Evolutionary conservation across 2,113 vertebrate species (phyloP), one percentile per base, ranked within the genome.

Genomic region (Platycercus adscitus): DNA sequence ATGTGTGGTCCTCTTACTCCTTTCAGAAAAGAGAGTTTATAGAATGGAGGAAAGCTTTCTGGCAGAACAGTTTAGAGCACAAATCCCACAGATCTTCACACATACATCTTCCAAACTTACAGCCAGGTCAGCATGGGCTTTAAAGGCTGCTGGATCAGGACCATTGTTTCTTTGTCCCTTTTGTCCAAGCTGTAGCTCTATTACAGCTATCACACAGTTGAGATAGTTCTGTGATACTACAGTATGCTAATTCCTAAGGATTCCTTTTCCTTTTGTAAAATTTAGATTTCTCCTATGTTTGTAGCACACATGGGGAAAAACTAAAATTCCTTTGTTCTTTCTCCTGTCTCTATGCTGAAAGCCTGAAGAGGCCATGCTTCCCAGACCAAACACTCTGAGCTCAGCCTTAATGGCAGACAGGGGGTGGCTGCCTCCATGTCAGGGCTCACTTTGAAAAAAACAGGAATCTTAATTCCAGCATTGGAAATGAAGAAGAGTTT

Each of bases 391-490:
- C 1, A 14, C 41, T 58, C 81, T 17, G 71, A 55, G n/a, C 37
- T 94, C 79, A 86, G 47, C 82, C 41, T 61, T 63, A 90, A 10
- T 44, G 39, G 41, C 79, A 96, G 58, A 76, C 65, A 91, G 64
- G 93, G 86, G 79, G 41, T 88, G 44, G 43, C 76, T 5, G 5
- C 66, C 93, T 95, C 86, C 24, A 26, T 81, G 61, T 77, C 89
- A 89, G 86, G 82, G 78, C 55, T 97, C 95, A 89, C 80, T 77
- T 91, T 79, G 77, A 79, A 80, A 82, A 81, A 79, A 95, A 96
- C 96, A 43, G 44, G 11, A 58, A 94, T 95, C 72, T 96, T 97
- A 96, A 97, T 97, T 97, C 88, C 84, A 87, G 68, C 65, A 85
- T 12, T 94, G 88, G 93, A 95, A 95, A 96, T 31, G 26, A 96